Percentiles rank a stretch among this genome's conserved stretches.
Evolutionary conservation across 1,140 invertebrate species (phyloP).

Genomic region (Penaeus indicus): DNA sequence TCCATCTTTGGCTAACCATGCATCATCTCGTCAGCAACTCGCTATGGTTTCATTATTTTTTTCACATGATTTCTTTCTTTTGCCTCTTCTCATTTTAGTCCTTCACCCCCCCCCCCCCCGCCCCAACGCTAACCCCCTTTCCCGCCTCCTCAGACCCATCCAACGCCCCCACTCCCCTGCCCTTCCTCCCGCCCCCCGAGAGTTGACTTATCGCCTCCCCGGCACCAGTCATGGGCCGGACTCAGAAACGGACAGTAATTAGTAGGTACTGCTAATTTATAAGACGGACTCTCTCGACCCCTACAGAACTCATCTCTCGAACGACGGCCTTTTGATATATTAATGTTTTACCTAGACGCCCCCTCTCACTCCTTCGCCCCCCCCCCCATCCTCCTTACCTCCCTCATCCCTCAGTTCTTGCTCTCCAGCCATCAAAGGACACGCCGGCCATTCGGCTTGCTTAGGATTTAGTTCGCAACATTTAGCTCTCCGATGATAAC

Average conservation of each 20-base stretch:
- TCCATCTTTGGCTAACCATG: too few relatives aligned
- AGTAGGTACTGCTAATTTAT: slow-evolving; percentile 61
- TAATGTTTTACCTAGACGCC: slow-evolving; percentile 51
- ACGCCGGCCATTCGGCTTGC: neutral
- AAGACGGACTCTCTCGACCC: slow-evolving; percentile 56
- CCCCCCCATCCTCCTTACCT: neutral
- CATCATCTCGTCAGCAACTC: too few relatives aligned
- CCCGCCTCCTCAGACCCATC: neutral
- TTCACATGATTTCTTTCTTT: neutral
- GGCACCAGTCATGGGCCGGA: slow-evolving; percentile 46
- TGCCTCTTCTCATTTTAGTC: neutral
- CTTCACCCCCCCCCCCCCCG: neutral
- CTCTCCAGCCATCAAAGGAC: neutral
- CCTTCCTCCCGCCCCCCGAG: neutral
- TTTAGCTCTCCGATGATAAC: too few relatives aligned
- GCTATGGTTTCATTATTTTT: too few relatives aligned
- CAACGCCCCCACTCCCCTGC: neutral
- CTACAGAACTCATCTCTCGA: slow-evolving; percentile 59
- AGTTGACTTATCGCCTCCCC: slow-evolving; percentile 41
- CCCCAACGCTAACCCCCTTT: neutral
- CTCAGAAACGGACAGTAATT: slow-evolving; percentile 60
- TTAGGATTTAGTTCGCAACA: too few relatives aligned
- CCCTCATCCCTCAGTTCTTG: neutral
- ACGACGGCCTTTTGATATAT: slow-evolving; percentile 60
- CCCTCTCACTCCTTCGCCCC: neutral